Evolutionary conservation across 64 coral and sea anemone genomes (phyloP), one percentile per base, ranked within the genome.

Genomic region (Stylophora pistillata): DNA sequence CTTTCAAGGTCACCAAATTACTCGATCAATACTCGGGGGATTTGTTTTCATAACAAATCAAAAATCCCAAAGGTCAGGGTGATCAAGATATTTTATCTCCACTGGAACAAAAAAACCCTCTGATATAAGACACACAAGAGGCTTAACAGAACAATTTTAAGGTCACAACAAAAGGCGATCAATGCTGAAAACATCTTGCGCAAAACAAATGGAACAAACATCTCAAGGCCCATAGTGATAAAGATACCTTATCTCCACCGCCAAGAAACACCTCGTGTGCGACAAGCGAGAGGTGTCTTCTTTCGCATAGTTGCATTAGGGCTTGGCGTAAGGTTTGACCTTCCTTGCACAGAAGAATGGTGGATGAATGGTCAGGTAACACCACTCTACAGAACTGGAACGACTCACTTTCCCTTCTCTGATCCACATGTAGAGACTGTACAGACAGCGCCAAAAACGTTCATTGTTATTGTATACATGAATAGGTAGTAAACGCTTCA

Each of bases 371-470:
- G 73, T 96, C 95, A 5, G 95, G 95, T 26, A 96, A 32, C 26
- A 96, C 91, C 37, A 96, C 62, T 89, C 95, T 74, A 68, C 95
- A 96, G 53, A 96, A 96, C 82, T 96, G 95, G 20, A 96, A 93
- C 15, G 87, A 74, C 31, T 96, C 95, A 55, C 91, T 96, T 54
- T 93, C 94, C 26, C 82, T 82, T 28, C 91, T 92, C 66, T 84
- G 80, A 21, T 89, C 86, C 10, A 28, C 56, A 13, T 62, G n/a
- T 56, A 96, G 53, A 13, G 87, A 93, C 95, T 96, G 26, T 89
- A 30, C 13, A 53, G 11, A 93, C 53, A 61, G 73, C 37, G 37
- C 7, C 37, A 60, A 0, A 47, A 60, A 30, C 16, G 10, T 25
- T 52, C 1, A 20, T 68, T 68, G 23, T 68, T 7, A 68, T n/a